Percentiles rank a stretch among this genome's conserved stretches.
Conservation (phyloP, 2,113 vertebrate species). For the Tylochromis polylepis region DNA sequence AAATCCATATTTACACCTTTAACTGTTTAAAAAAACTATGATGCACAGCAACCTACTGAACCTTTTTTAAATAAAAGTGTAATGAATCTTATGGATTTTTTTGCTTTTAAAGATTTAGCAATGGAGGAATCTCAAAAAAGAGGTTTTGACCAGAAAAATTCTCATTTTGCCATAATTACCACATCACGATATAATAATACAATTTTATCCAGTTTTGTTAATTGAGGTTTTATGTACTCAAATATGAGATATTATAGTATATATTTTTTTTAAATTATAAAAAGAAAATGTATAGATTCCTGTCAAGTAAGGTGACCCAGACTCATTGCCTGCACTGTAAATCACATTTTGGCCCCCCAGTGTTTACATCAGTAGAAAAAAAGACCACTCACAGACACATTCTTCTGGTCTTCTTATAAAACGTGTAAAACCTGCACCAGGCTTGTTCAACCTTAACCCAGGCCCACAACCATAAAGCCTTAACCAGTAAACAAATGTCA, state of each 20-base stretch:
- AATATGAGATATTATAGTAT: not conserved
- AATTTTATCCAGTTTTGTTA: not conserved
- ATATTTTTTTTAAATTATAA: not conserved
- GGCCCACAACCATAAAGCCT: not conserved
- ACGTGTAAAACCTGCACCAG: not conserved
- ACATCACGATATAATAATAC: not conserved
- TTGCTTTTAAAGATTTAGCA: not conserved
- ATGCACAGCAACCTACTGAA: not conserved
- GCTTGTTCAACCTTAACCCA: no score
- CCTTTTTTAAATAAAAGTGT: not conserved
- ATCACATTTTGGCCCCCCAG: fast-evolving
- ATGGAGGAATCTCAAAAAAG: not conserved
- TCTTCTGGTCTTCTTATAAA: not conserved
- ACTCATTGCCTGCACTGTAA: not conserved
- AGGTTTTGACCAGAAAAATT: not conserved
- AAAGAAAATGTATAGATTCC: not conserved
- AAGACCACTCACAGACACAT: not conserved
- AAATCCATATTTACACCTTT: not conserved
- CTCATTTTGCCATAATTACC: not conserved
- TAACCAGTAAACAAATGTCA: not conserved
- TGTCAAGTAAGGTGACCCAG: not conserved
- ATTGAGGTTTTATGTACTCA: not conserved
- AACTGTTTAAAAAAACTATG: not conserved
- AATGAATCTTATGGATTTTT: not conserved
- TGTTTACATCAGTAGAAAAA: not conserved